Conservation (phyloP, 2,888 invertebrate species). For the Chymomyza procnemis region DNA sequence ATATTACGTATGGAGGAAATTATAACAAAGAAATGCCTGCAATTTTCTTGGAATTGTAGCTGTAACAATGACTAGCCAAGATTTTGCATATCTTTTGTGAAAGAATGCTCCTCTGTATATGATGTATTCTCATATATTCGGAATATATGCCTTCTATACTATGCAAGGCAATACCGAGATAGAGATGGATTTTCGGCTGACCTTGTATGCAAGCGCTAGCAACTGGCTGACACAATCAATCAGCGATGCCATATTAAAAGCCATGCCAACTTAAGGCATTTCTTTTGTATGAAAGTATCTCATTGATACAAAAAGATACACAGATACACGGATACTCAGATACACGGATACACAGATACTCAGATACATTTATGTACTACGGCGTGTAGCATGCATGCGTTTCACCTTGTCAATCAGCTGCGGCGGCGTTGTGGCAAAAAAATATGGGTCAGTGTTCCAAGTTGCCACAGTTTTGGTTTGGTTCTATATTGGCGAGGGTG, state of each 20-base stretch:
- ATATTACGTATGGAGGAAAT: neutral
- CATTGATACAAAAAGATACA: constrained; percentile 21
- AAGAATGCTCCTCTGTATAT: neutral
- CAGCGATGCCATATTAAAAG: constrained; percentile 12
- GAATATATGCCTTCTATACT: too few relatives aligned
- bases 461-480: neutral
- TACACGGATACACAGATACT: constrained; percentile 20
- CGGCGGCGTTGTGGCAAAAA: neutral
- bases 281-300: constrained; percentile 17
- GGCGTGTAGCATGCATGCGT: constrained; percentile 19
- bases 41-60: neutral
- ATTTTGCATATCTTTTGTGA: constrained; percentile 62
- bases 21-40: neutral
- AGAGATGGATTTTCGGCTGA: neutral
- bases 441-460: constrained; percentile 27
- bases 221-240: constrained; percentile 11
- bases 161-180: neutral
- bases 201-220: neutral
- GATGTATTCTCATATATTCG: too few relatives aligned
- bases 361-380: constrained; percentile 1
- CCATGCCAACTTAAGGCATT: constrained; percentile 19
- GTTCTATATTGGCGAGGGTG: neutral
- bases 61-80: neutral
- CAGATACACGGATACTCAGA: constrained; percentile 14
- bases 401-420: constrained; percentile 68